Evolutionary conservation across 2,113 vertebrate species (phyloP).

Genomic region (Ageneiosus marmoratus): DNA sequence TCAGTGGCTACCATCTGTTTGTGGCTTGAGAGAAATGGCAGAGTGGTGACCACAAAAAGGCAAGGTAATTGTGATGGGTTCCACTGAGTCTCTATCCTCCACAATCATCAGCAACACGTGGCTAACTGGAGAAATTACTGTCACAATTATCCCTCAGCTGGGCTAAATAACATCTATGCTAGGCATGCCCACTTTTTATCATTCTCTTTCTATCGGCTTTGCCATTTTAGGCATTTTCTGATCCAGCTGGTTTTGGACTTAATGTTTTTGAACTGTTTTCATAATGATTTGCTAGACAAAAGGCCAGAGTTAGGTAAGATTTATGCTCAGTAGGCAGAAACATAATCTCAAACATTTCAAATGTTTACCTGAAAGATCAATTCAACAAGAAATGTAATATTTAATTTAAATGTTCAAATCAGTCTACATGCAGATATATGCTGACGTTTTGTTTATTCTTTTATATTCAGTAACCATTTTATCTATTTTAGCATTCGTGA

Average conservation of each 20-base stretch:
- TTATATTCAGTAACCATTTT: background rate
- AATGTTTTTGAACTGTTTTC: constrained; percentile 31
- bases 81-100: constrained; percentile 65
- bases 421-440: background rate
- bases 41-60: constrained; percentile 62
- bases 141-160: constrained; percentile 41
- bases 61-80: constrained; percentile 72
- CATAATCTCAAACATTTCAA: background rate
- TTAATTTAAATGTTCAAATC: background rate
- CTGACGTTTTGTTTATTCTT: background rate
- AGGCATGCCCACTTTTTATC: background rate
- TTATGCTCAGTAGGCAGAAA: constrained; percentile 33
- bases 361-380: background rate
- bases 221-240: constrained; percentile 31
- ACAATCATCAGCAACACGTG: constrained; percentile 38
- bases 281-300: constrained; percentile 21
- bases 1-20: constrained; percentile 67
- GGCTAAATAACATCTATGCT: constrained; percentile 36
- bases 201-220: background rate
- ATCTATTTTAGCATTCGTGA: background rate
- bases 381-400: background rate
- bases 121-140: constrained; percentile 46
- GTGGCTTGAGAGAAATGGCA: constrained; percentile 63
- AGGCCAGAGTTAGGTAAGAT: constrained; percentile 31
- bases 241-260: constrained; percentile 20